These are phyloP conservation scores for Delichon dasypus DNA, from an alignment of 2,797 vertebrate genomes.

Conservation along the genomic window DNA sequence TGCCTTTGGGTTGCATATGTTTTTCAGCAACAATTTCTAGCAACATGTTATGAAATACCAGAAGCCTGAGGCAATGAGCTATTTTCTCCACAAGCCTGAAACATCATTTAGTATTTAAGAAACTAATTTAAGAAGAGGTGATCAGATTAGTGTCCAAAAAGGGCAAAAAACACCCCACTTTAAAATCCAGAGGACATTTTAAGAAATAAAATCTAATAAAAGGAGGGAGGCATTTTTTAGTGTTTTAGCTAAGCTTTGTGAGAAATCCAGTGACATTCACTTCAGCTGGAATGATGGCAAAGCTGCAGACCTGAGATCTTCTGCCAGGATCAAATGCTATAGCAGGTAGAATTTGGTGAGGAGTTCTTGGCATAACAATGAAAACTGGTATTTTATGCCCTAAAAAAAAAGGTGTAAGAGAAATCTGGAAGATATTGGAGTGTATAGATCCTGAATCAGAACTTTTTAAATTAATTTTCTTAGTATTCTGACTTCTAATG, in stretches of 20 bases:
- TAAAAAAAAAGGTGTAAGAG: neutral
- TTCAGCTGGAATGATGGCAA: neutral
- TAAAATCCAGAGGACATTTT: neutral
- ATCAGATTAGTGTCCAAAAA: neutral
- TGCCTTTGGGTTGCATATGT: neutral
- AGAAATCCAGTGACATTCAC: neutral
- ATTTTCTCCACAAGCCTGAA: neutral
- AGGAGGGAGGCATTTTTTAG: neutral
- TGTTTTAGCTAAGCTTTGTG: neutral
- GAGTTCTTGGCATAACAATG: neutral
- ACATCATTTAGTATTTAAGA: neutral
- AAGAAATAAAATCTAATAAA: neutral
- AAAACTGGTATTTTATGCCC: neutral
- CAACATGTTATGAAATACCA: neutral
- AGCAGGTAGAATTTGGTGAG: neutral
- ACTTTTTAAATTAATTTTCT: neutral
- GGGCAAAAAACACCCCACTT: accelerated
- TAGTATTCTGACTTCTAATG: neutral
- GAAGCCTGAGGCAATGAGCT: neutral
- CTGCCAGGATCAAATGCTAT: neutral
- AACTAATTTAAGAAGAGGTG: neutral
- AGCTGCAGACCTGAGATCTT: neutral
- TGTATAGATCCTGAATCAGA: neutral
- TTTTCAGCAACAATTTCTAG: neutral
- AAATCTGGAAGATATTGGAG: neutral